Evolutionary conservation across 2,113 vertebrate genomes (phyloP).

Genomic region (Siniperca chuatsi): DNA sequence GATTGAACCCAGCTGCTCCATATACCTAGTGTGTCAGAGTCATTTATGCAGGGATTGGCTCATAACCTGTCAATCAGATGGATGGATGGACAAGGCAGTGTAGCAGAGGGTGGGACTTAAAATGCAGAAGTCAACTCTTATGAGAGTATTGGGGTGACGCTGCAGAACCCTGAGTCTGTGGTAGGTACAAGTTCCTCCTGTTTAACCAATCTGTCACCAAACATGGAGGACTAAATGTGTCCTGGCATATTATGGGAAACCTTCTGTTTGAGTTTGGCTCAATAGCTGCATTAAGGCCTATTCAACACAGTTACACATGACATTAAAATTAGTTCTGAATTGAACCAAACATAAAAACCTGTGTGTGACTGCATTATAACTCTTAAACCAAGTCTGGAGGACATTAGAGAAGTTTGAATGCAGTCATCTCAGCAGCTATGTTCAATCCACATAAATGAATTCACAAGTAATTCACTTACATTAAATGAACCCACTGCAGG

Average conservation of each 20-base stretch:
- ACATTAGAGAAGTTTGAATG: background rate
- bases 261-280: constrained; percentile 11
- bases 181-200: constrained; percentile 1
- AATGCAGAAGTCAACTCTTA: constrained; percentile 15
- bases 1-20: constrained; percentile 80
- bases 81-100: constrained; percentile 70
- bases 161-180: constrained; percentile 29
- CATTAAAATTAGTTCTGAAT: background rate
- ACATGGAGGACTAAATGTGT: background rate
- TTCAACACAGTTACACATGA: background rate
- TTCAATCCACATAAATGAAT: background rate
- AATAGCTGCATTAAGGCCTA: background rate
- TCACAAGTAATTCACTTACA: background rate
- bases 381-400: background rate
- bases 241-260: constrained; percentile 1
- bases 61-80: constrained; percentile 83
- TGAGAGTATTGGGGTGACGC: constrained; percentile 16
- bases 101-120: constrained; percentile 49
- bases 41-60: constrained; percentile 81
- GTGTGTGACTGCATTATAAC: background rate
- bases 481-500: background rate
- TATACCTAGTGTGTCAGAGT: constrained; percentile 79
- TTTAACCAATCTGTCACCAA: constrained; percentile 42
- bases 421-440: background rate
- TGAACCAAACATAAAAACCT: background rate